Evolutionary conservation across 1,140 invertebrate genomes (phyloP).

Genomic region (Bombus consobrinus): DNA sequence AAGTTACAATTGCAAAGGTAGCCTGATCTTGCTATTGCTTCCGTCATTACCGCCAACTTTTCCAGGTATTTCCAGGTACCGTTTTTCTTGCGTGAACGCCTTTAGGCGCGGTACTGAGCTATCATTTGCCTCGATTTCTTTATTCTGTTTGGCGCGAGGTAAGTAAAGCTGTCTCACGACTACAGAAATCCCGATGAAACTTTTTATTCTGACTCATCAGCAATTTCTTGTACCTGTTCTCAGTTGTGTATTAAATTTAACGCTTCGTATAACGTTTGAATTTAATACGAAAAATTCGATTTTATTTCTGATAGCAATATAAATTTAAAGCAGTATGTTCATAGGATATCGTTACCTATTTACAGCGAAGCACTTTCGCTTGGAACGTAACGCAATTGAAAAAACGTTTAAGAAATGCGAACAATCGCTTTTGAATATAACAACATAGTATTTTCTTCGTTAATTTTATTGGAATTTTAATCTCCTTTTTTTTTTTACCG

Average conservation of each 20-base stretch:
- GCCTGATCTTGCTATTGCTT: constrained; percentile 8
- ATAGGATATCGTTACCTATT: no score
- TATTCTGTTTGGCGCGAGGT: not conserved
- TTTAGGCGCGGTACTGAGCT: not conserved
- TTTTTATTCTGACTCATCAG: not conserved
- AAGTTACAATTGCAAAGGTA: constrained; percentile 22
- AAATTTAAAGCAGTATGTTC: no score
- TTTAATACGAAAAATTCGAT: not conserved
- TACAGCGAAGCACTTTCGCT: no score
- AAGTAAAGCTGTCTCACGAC: not conserved
- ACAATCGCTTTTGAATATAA: no score
- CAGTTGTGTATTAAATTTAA: not conserved
- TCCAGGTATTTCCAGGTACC: constrained; percentile 7
- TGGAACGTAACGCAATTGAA: no score
- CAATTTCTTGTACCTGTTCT: not conserved
- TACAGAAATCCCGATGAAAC: not conserved
- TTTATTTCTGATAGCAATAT: not conserved
- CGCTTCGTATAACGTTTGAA: no score
- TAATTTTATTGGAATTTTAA: no score
- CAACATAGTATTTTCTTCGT: no score
- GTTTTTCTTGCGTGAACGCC: not conserved
- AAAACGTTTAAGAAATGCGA: no score
- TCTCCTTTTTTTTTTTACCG: accelerated
- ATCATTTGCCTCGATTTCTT: not conserved
- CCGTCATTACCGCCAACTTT: constrained; percentile 1